Conservation (phyloP, 2,797 vertebrate genomes). For the Margarornis squamiger region DNA sequence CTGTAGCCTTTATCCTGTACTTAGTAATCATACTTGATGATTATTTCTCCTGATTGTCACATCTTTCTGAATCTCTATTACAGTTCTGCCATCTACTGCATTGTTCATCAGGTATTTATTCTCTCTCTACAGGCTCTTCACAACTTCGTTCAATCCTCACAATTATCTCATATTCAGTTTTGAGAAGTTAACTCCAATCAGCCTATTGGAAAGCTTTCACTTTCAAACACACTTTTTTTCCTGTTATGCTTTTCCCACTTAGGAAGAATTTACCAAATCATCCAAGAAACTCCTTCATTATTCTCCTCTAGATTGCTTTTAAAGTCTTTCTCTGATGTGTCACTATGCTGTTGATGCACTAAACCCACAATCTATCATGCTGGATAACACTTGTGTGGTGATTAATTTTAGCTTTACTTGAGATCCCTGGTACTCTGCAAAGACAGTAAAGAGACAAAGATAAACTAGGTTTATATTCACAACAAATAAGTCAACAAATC, state of each 20-base stretch:
- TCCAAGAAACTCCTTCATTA: slow-evolving; percentile 16
- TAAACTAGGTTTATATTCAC: not conserved
- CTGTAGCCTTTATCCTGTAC: not conserved
- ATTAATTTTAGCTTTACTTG: slow-evolving; percentile 6
- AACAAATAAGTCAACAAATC: not conserved
- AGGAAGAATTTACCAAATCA: not conserved
- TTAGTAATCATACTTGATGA: not conserved
- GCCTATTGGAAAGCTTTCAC: not conserved
- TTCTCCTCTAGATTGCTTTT: not conserved
- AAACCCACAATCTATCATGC: not conserved
- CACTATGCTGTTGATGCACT: not conserved
- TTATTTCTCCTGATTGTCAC: not conserved
- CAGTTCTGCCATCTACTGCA: not conserved
- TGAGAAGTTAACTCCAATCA: not conserved
- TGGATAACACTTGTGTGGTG: not conserved
- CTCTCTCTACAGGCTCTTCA: not conserved
- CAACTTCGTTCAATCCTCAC: not conserved
- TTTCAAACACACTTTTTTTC: not conserved
- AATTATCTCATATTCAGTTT: not conserved
- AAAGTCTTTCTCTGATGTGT: not conserved
- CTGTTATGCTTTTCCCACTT: not conserved
- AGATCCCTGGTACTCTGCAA: not conserved
- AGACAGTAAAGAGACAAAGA: not conserved
- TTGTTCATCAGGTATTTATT: not conserved
- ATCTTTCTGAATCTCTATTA: not conserved